Conservation (phyloP, 2,888 invertebrate species). For the Pharmacophagus antenor region DNA sequence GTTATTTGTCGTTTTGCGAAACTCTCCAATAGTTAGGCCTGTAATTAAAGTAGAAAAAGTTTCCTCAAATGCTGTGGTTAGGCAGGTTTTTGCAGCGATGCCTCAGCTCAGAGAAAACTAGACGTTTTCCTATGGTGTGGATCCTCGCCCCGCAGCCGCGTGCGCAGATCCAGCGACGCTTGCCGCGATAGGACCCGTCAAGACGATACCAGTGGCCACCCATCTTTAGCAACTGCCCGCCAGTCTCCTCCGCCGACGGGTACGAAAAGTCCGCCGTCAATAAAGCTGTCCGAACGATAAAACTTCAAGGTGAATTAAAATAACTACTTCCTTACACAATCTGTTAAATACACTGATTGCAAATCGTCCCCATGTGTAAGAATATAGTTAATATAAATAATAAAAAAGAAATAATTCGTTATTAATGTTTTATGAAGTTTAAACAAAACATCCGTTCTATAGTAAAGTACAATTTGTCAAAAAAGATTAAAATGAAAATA, state of each 20-base stretch:
- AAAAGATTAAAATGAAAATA: constrained; percentile 6
- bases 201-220: constrained; percentile 65
- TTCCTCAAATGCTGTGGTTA: constrained; percentile 51
- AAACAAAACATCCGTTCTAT: constrained; percentile 27
- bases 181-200: constrained; percentile 57
- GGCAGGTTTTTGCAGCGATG: constrained; percentile 52
- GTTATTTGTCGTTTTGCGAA: background rate
- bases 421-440: constrained; percentile 24
- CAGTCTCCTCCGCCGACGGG: constrained; percentile 37
- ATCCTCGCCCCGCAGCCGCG: constrained; percentile 67
- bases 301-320: constrained; percentile 11
- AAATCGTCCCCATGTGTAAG: background rate
- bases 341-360: background rate
- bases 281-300: constrained; percentile 28
- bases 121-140: constrained; percentile 62
- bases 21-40: too few species aligned
- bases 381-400: constrained; percentile 13
- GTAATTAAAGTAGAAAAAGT: background rate
- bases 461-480: constrained; percentile 17
- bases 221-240: constrained; percentile 58
- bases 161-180: constrained; percentile 71
- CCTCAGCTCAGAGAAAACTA: constrained; percentile 65
- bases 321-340: constrained; percentile 21
- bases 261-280: constrained; percentile 25
- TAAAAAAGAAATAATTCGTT: constrained; percentile 13